Evolutionary conservation across 2,113 vertebrate species (phyloP).

Genomic region (Columba livia): DNA sequence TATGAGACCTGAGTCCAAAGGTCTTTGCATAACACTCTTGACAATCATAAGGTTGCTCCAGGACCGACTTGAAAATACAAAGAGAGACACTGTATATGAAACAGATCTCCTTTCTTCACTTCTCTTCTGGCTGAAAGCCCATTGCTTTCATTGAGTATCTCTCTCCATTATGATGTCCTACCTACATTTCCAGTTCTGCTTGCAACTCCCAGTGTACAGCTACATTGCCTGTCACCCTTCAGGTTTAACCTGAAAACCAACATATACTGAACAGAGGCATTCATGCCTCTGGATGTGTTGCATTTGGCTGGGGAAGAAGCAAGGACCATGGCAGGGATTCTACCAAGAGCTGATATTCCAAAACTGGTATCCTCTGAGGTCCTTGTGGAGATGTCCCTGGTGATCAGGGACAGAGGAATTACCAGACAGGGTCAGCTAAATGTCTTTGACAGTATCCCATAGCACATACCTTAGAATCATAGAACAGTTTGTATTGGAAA

Average conservation of each 20-base stretch:
- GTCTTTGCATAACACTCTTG: not conserved
- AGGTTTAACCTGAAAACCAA: not conserved
- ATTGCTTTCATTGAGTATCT: not conserved
- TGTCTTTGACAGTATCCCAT: not conserved
- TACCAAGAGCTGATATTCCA: not conserved
- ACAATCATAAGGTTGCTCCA: not conserved
- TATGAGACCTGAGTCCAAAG: not conserved
- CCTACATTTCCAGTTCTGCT: not conserved
- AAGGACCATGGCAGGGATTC: not conserved
- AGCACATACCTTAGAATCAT: not conserved
- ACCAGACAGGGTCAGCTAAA: not conserved
- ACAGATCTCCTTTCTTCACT: not conserved
- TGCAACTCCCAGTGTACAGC: not conserved
- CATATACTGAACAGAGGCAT: not conserved
- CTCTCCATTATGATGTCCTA: not conserved
- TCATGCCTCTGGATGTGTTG: not conserved
- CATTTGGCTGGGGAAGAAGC: not conserved
- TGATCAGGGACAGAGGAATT: not conserved
- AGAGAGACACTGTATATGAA: not conserved
- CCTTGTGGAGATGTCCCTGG: fast-evolving
- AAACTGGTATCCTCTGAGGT: not conserved
- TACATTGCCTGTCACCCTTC: not conserved
- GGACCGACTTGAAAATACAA: not conserved
- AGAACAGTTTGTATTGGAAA: too few relatives aligned
- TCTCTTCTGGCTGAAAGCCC: not conserved